phyloP scores from a whole-genome alignment of 2,888 invertebrate genomes.

The Drosophila rubida region DNA sequence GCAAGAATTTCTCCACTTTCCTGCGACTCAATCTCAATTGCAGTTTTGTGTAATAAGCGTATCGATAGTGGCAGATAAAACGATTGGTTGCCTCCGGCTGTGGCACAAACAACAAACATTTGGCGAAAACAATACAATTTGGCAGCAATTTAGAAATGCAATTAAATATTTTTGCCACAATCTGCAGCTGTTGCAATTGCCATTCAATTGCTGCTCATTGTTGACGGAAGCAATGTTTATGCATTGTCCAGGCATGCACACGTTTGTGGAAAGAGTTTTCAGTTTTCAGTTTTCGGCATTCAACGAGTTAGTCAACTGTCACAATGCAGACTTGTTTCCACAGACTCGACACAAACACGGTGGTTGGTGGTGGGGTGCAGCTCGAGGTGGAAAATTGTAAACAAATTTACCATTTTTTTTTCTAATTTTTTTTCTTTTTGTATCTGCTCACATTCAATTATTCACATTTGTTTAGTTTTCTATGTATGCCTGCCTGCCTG shows the following conservation, averaged over 20 bases:
- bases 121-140: conserved; percentile 39
- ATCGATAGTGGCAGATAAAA: conserved; percentile 11
- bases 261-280: conserved; percentile 22
- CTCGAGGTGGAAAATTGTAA: conserved; percentile 56
- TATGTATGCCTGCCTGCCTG: conserved; percentile 10
- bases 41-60: conserved; percentile 16
- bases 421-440: conserved; percentile 3
- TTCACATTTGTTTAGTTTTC: conserved; percentile 72
- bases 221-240: conserved; percentile 48
- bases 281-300: conserved; percentile 24
- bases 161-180: conserved; percentile 50
- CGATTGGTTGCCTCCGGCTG: conserved; percentile 36
- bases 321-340: conserved; percentile 49
- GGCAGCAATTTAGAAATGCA: conserved; percentile 66
- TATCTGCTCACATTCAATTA: conserved; percentile 64
- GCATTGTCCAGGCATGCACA: background rate
- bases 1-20: conserved; percentile 19
- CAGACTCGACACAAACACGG: background rate
- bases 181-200: conserved; percentile 20
- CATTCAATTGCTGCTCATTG: conserved; percentile 24
- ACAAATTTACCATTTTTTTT: conserved; percentile 64
- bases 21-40: conserved; percentile 2
- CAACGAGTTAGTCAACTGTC: conserved; percentile 79
- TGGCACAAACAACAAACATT: conserved; percentile 4
- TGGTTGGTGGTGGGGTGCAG: background rate